Conservation (phyloP, 92 coral and sea anemone species). For the Galaxea fascicularis region DNA sequence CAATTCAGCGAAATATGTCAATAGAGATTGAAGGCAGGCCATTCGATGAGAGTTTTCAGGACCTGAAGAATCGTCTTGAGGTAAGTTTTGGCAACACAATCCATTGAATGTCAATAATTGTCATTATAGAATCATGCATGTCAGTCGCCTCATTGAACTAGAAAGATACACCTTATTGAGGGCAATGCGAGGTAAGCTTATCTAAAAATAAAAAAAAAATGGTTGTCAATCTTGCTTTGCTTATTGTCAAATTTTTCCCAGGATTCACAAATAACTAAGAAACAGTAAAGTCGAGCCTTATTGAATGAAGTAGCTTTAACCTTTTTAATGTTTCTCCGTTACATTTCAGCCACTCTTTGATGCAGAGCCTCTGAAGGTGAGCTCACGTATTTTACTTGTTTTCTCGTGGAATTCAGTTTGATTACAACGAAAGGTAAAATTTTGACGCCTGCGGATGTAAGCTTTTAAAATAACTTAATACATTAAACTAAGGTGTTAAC, state of each 20-base stretch:
- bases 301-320: background rate
- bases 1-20: slow-evolving; percentile 54
- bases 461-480: background rate
- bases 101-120: background rate
- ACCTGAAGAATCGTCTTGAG: slow-evolving; percentile 74
- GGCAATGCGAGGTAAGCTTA: background rate
- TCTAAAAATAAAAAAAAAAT: background rate
- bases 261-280: slow-evolving; percentile 6
- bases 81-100: slow-evolving; percentile 29
- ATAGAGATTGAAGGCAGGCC: slow-evolving; percentile 55
- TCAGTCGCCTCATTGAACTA: background rate
- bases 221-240: background rate
- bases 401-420: no score
- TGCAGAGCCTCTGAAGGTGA: slow-evolving; percentile 83
- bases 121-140: background rate
- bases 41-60: slow-evolving; percentile 74
- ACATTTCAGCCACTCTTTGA: slow-evolving; percentile 78
- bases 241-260: slow-evolving; percentile 12
- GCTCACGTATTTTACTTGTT: background rate
- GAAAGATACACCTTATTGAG: background rate
- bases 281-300: background rate
- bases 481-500: background rate
- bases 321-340: slow-evolving; percentile 5
- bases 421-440: no score
- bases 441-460: background rate